Conservation (phyloP, 2,797 vertebrate species). For the Chelon labrosus region DNA sequence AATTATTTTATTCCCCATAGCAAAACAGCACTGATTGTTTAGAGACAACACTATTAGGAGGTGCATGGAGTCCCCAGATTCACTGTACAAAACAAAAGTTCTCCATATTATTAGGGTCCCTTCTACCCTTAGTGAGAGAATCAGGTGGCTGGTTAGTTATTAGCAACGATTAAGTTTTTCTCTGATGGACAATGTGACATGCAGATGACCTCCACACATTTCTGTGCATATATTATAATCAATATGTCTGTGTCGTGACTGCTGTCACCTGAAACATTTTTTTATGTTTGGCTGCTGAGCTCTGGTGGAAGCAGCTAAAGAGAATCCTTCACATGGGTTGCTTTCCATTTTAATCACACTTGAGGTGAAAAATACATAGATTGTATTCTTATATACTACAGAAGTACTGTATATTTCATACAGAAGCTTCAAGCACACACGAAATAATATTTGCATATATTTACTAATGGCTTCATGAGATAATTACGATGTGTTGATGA, state of each 20-base stretch:
- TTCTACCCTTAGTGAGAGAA: slow-evolving; percentile 1
- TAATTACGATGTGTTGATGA: slow-evolving; percentile 28
- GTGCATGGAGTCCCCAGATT: not conserved
- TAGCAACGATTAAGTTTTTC: slow-evolving; percentile 16
- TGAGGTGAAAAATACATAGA: too few species aligned
- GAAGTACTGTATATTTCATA: too few species aligned
- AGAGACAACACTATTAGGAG: not conserved
- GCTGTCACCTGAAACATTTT: slow-evolving; percentile 54
- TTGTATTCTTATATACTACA: too few species aligned
- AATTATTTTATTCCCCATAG: not conserved
- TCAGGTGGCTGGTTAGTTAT: slow-evolving; percentile 33
- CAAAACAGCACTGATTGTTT: not conserved
- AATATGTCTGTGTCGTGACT: slow-evolving; percentile 32
- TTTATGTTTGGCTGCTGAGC: slow-evolving; percentile 66
- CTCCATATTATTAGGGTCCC: not conserved
- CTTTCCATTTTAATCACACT: not conserved
- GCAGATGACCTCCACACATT: not conserved
- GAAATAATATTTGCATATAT: slow-evolving; percentile 20
- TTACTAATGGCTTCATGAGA: slow-evolving; percentile 30
- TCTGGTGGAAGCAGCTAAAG: slow-evolving; percentile 49
- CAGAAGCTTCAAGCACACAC: not conserved
- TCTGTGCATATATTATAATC: not conserved
- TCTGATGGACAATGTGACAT: slow-evolving; percentile 40
- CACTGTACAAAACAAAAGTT: too few species aligned
- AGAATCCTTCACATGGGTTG: slow-evolving; percentile 35